Evolutionary conservation across 2,113 vertebrate genomes (phyloP).

Genomic region (Pseudopipra pipra): DNA sequence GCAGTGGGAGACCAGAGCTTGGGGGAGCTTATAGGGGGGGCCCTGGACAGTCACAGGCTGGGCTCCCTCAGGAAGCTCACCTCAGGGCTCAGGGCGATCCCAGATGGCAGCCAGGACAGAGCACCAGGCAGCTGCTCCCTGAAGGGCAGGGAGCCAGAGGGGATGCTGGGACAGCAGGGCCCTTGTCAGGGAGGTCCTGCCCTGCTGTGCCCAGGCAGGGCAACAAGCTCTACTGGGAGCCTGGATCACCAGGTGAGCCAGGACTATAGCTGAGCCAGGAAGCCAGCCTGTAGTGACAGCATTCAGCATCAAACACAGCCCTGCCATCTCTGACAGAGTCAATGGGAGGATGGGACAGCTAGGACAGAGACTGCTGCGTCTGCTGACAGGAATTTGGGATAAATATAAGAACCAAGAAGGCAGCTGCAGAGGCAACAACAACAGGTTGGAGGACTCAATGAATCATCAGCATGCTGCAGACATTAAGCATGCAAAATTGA

Average conservation of each 20-base stretch:
- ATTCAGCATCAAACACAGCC: neutral
- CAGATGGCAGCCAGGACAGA: neutral
- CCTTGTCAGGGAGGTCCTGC: rapidly evolving
- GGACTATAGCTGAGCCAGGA: neutral
- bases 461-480: neutral
- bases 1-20: rapidly evolving
- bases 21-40: rapidly evolving
- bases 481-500: neutral
- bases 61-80: neutral
- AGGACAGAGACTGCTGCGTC: neutral
- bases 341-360: rapidly evolving
- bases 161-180: neutral
- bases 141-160: neutral
- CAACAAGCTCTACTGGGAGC: neutral
- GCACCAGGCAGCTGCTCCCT: neutral
- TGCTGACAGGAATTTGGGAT: neutral
- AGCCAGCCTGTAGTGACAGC: neutral
- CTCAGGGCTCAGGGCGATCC: neutral
- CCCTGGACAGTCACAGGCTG: neutral
- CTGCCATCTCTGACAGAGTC: neutral
- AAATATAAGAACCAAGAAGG: neutral
- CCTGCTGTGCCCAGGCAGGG: rapidly evolving
- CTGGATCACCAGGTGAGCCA: neutral
- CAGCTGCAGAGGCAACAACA: neutral
- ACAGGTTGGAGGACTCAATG: neutral